phyloP scores from a whole-genome alignment of 2,888 invertebrate genomes.

The Pammene fasciana region DNA sequence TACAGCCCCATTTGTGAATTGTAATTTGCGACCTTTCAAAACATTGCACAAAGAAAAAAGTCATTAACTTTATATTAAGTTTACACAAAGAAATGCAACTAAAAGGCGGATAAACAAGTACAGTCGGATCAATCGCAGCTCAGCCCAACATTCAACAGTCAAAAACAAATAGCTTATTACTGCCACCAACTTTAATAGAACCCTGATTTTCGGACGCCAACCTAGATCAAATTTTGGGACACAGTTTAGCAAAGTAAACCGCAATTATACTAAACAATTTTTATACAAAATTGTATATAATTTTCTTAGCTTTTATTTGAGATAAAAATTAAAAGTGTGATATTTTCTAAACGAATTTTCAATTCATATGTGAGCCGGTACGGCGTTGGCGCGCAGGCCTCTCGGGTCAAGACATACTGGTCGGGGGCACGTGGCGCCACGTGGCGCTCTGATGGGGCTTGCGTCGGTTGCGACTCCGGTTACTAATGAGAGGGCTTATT shows the following conservation, averaged over 20 bases:
- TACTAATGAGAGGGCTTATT: constrained; percentile 36
- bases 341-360: neutral
- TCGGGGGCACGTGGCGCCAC: constrained; percentile 23
- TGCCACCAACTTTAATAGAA: constrained; percentile 8
- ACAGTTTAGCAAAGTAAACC: neutral
- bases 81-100: constrained; percentile 41
- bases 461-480: constrained; percentile 26
- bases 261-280: neutral
- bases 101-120: constrained; percentile 38
- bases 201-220: neutral
- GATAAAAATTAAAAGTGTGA: neutral
- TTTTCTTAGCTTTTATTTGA: neutral
- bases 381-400: neutral
- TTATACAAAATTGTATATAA: neutral
- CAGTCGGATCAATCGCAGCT: constrained; percentile 37
- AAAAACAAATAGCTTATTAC: constrained; percentile 41
- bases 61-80: constrained; percentile 39
- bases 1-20: neutral
- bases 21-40: constrained; percentile 11
- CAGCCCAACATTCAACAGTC: constrained; percentile 38
- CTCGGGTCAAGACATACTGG: constrained; percentile 1
- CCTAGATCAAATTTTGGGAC: neutral
- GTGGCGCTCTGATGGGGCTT: constrained; percentile 23
- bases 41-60: constrained; percentile 25
- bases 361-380: neutral